Evolutionary conservation across 2,113 vertebrate species (phyloP).

Genomic region (Ptilonorhynchus violaceus): DNA sequence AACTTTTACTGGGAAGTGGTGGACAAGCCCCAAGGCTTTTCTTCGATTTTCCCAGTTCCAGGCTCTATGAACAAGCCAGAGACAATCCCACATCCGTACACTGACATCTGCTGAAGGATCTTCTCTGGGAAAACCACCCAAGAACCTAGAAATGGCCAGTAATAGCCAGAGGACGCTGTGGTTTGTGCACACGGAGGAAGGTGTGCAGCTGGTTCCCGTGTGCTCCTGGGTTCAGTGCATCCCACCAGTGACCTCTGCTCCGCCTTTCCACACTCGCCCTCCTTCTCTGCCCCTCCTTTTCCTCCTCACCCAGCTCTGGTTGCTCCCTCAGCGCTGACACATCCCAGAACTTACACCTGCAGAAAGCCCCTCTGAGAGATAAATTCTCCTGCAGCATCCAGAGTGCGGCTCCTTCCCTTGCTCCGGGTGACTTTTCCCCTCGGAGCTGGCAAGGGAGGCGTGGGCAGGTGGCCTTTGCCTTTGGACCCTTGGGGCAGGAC

Average conservation of each 20-base stretch:
- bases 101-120: background rate
- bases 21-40: background rate
- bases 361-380: background rate
- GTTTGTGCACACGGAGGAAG: accelerated
- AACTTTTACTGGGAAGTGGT: background rate
- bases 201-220: background rate
- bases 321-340: background rate
- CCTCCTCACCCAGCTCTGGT: background rate
- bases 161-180: no score
- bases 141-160: background rate
- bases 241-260: background rate
- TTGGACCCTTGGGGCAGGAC: background rate
- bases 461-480: background rate
- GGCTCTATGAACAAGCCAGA: background rate
- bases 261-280: accelerated
- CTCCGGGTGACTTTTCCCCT: background rate
- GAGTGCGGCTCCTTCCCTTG: background rate
- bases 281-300: background rate
- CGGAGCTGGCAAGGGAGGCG: background rate
- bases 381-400: background rate
- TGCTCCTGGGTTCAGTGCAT: background rate
- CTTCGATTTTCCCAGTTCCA: background rate
- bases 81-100: background rate
- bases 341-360: background rate
- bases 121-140: background rate